Evolutionary conservation across 1,140 invertebrate genomes (phyloP).

Genomic region (Dreissena rostriformis): DNA sequence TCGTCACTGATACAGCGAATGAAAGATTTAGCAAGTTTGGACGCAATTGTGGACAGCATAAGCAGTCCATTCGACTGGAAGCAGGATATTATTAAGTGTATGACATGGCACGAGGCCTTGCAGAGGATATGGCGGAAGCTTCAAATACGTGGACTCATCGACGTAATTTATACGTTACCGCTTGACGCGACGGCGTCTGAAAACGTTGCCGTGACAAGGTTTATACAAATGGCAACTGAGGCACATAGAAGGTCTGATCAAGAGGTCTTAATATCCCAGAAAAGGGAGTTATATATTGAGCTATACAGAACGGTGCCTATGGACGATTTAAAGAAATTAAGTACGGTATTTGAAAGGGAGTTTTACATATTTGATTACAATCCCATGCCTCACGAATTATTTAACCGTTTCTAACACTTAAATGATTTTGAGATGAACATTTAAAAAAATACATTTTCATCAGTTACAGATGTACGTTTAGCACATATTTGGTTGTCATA

Average conservation of each 20-base stretch:
- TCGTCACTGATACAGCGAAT: neutral
- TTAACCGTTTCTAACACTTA: neutral
- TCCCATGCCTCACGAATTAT: slow-evolving; percentile 5
- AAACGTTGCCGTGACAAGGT: neutral
- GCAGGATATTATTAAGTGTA: slow-evolving; percentile 15
- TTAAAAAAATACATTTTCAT: too few species aligned
- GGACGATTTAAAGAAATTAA: neutral
- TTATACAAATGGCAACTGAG: slow-evolving; percentile 7
- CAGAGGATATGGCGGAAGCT: slow-evolving; percentile 33
- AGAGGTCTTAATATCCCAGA: slow-evolving; percentile 3
- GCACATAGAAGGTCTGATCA: neutral
- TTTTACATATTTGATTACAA: slow-evolving; percentile 38
- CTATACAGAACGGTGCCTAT: slow-evolving; percentile 10
- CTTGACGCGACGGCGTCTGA: neutral
- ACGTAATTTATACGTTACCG: slow-evolving; percentile 18
- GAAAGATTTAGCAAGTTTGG: neutral
- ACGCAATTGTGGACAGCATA: slow-evolving; percentile 27
- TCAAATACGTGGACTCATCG: slow-evolving; percentile 30
- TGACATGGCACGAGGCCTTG: slow-evolving; percentile 14
- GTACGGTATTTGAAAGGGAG: neutral
- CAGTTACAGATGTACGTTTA: too few species aligned
- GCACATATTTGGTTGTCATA: too few species aligned
- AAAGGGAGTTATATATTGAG: slow-evolving; percentile 14
- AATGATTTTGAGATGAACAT: too few species aligned
- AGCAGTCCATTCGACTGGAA: slow-evolving; percentile 22